A percentile compares a stretch with the other conserved stretches of the same genome.
These are phyloP conservation scores for Antheraea yamamai DNA, from an alignment of 2,888 invertebrate species.

Conservation along the genomic window DNA sequence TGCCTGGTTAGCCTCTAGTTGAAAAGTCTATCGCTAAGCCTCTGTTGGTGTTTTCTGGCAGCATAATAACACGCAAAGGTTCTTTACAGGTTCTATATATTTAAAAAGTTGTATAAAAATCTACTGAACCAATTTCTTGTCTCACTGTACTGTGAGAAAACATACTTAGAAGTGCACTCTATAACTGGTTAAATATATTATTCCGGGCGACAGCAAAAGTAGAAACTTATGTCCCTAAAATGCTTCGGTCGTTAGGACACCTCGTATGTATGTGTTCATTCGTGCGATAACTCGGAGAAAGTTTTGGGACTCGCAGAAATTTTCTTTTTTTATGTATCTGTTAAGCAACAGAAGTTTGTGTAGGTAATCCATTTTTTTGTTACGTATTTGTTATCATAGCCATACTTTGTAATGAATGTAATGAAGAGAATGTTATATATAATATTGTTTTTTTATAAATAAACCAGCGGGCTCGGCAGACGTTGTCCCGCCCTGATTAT, in stretches of 20 bases:
- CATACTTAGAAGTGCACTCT: neutral
- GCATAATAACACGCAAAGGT: too few species aligned
- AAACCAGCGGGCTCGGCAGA: too few species aligned
- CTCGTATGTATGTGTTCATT: constrained; percentile 7
- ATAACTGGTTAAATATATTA: constrained; percentile 4
- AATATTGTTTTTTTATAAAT: too few species aligned
- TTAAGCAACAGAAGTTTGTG: neutral
- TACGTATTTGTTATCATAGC: neutral
- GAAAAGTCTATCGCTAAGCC: too few species aligned
- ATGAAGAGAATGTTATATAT: neutral
- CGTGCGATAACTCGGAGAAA: constrained; percentile 23
- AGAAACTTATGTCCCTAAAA: constrained; percentile 20
- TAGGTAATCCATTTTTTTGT: neutral
- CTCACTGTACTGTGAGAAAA: neutral
- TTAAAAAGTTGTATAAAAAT: neutral
- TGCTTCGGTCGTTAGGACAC: constrained; percentile 23
- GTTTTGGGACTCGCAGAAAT: constrained; percentile 27
- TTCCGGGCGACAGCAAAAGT: constrained; percentile 7
- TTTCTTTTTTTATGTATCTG: constrained; percentile 2
- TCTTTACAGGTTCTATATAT: neutral
- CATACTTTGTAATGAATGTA: neutral
- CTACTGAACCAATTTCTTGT: neutral
- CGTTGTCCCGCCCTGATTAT: too few species aligned
- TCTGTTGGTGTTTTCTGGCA: too few species aligned
- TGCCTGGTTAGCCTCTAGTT: too few species aligned